Evolutionary conservation across 1,140 invertebrate species (phyloP), one percentile per base, ranked within the genome.

Genomic region (Drosophila oshimai): DNA sequence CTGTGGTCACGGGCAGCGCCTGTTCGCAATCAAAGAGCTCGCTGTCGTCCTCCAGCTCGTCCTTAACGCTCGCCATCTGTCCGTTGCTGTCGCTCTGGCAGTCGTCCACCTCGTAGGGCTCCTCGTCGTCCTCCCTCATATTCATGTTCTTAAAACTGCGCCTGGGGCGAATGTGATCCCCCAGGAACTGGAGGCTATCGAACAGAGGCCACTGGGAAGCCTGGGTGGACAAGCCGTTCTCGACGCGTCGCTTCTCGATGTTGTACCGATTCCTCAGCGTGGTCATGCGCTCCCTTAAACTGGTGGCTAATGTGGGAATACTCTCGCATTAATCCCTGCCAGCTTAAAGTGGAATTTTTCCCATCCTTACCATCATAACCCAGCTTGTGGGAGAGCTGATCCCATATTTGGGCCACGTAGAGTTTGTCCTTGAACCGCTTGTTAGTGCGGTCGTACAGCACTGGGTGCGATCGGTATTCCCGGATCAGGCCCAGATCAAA

Each of bases 251-350:
- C 42, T 91, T 91, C 39, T 91, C 90, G 9, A 91, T 79, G 46
- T 91, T 91, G 33, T 90, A 91, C 10, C 90, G 90, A 70, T 91
- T 91, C 5, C 90, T 74, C 6, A 91, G 45, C 12, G 90, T 90
- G 4, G 89, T 64, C 76, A 91, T 91, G 4, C 90, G 90, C 31
- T 91, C 90, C 31, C 89, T 83, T 6, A 91, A 47, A 17, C 89
- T 69, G 15, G 75, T 65, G 42, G 89, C 90, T 91, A 24, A 20
- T 28, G 3, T 29, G 4, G 28, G 6, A 33, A 62, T 28, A 15
- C 1, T 10, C 6, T 6, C 10, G 17, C 12, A 50, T 33, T 50
- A 41, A 17, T 33, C 9, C 29, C 18, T 6, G 26, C 6, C 36
- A 26, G 5, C 1, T 9, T 6, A 2, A 9, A 13, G 0, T 6